Evolutionary conservation across 2,888 invertebrate species (phyloP).

Genomic region (Xestia c-nigrum): DNA sequence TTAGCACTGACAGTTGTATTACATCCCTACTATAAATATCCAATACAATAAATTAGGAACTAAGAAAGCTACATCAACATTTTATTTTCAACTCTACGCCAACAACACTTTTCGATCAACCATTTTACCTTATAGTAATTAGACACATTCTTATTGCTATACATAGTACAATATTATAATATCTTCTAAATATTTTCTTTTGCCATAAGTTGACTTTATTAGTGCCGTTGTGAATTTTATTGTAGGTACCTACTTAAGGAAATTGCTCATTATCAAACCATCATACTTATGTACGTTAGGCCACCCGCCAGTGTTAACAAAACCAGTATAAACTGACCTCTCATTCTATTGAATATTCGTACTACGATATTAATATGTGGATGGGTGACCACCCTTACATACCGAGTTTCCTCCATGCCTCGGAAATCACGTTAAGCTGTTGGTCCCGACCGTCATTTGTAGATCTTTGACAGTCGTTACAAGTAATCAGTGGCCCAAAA

Average conservation of each 20-base stretch:
- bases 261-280: conserved; percentile 3
- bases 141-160: conserved; percentile 22
- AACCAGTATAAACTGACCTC: background rate
- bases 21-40: conserved; percentile 27
- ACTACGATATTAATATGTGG: background rate
- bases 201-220: conserved; percentile 11
- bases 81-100: conserved; percentile 27
- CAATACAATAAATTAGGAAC: conserved; percentile 6
- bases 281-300: background rate
- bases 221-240: conserved; percentile 38
- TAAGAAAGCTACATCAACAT: conserved; percentile 3
- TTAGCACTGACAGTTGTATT: conserved; percentile 23
- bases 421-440: too few species aligned
- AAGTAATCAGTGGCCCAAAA: too few species aligned
- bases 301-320: background rate
- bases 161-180: background rate
- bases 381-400: too few species aligned
- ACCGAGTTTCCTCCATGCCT: too few species aligned
- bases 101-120: background rate
- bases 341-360: background rate
- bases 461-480: too few species aligned
- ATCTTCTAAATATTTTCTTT: conserved; percentile 11
- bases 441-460: too few species aligned
- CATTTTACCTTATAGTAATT: background rate
- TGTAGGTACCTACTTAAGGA: background rate